Conservation (phyloP, 2,888 invertebrate genomes). For the Rotaria sp. region DNA sequence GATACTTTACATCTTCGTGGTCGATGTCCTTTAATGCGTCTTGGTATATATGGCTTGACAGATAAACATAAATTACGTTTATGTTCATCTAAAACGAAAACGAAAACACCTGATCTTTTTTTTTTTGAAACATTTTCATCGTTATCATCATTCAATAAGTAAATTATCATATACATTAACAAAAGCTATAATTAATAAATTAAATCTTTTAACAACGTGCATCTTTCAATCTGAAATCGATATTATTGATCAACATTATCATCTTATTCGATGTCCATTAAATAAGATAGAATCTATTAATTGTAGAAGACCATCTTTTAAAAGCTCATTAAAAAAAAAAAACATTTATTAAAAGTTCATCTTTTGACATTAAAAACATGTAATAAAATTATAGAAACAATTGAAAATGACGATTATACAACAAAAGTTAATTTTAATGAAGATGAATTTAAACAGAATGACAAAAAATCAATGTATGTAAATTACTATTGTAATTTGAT, state of each 20-base stretch:
- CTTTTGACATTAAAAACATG: background rate
- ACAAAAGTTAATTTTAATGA: background rate
- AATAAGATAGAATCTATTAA: background rate
- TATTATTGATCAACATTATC: background rate
- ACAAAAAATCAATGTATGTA: no score
- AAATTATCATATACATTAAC: background rate
- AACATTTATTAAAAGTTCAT: background rate
- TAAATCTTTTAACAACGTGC: background rate
- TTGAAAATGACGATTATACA: background rate
- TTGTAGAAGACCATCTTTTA: background rate
- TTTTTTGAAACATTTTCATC: background rate
- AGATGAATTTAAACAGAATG: background rate
- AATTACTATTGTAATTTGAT: no score
- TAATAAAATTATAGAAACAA: background rate
- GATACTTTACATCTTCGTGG: background rate
- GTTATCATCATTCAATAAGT: background rate
- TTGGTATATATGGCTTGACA: background rate
- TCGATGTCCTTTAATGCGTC: background rate
- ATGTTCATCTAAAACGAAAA: background rate
- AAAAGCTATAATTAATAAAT: background rate
- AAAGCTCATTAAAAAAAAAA: background rate
- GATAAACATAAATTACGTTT: background rate
- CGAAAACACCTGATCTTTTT: background rate
- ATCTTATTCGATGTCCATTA: background rate
- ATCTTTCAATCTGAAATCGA: background rate